Percentiles rank a stretch among this genome's conserved stretches.
phyloP scores from a whole-genome alignment of 2,113 vertebrate genomes.

The Oreotrochilus melanogaster region DNA sequence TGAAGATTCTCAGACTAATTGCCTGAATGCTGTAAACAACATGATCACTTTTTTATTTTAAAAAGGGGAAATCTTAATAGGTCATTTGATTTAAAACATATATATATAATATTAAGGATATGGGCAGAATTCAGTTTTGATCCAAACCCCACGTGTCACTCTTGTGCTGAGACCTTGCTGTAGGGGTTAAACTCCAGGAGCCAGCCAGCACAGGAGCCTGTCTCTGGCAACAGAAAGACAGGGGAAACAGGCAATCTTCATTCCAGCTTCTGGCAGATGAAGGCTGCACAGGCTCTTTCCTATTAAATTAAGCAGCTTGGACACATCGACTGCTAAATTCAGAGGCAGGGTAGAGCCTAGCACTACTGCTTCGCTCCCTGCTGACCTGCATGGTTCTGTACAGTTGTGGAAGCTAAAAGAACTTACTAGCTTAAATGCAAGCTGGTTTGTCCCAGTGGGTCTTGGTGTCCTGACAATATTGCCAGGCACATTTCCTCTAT shows the following conservation, averaged over 20 bases:
- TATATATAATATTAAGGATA: not conserved
- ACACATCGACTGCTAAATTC: not conserved
- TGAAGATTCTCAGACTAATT: not conserved
- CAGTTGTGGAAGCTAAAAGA: not conserved
- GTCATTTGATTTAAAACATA: not conserved
- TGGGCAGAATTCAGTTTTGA: not conserved
- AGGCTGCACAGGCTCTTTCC: not conserved
- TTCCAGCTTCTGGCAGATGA: not conserved
- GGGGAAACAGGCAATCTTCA: not conserved
- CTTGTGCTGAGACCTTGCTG: not conserved
- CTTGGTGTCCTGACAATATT: not conserved
- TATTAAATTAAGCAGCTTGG: not conserved
- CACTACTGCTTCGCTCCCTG: not conserved
- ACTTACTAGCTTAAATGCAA: not conserved
- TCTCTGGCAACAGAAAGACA: not conserved
- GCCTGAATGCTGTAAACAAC: not conserved
- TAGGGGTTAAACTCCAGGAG: not conserved
- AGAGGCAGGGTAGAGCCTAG: not conserved
- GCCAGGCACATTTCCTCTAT: not conserved
- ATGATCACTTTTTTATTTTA: not conserved
- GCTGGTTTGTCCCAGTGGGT: not conserved
- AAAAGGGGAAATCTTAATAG: not conserved
- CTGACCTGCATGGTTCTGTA: not conserved
- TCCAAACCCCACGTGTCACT: accelerated
- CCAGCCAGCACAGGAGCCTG: accelerated